Percentiles rank a stretch among this genome's conserved stretches.
Conservation (phyloP, 2,113 vertebrate genomes). For the Mirza zaza region DNA sequence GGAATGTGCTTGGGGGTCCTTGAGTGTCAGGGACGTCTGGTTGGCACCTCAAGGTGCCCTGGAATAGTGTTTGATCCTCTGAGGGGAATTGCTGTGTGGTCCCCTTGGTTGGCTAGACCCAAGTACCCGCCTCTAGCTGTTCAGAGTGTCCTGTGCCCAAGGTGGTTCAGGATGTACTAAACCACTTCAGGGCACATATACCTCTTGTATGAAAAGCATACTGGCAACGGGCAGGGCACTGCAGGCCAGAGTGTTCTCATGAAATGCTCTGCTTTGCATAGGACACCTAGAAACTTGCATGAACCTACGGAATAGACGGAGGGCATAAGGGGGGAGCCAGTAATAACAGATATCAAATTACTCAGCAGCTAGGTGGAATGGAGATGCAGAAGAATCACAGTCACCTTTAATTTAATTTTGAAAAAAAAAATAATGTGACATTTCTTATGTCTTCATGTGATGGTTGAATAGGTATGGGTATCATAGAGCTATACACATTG, state of each 20-base stretch:
- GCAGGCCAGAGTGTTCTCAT: background rate
- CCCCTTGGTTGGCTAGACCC: background rate
- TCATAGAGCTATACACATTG: background rate
- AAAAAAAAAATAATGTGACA: background rate
- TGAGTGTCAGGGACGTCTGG: background rate
- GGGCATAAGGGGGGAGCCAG: background rate
- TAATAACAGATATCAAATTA: background rate
- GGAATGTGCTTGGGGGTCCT: background rate
- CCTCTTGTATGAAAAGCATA: background rate
- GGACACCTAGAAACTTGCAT: background rate
- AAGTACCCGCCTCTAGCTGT: background rate
- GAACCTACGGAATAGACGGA: background rate
- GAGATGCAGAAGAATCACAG: background rate
- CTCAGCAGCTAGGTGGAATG: background rate
- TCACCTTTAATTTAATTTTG: background rate
- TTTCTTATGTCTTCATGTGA: background rate
- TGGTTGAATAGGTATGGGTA: background rate
- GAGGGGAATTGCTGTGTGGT: background rate
- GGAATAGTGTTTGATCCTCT: background rate
- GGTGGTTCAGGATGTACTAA: background rate
- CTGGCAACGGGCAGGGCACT: background rate
- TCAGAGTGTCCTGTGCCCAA: background rate
- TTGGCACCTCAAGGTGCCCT: background rate
- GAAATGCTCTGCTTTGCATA: background rate
- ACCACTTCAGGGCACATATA: background rate